A percentile compares a stretch with the other conserved stretches of the same genome.
These are phyloP conservation scores for Euura lappo DNA, from an alignment of 1,140 invertebrate genomes.

Conservation along the genomic window DNA sequence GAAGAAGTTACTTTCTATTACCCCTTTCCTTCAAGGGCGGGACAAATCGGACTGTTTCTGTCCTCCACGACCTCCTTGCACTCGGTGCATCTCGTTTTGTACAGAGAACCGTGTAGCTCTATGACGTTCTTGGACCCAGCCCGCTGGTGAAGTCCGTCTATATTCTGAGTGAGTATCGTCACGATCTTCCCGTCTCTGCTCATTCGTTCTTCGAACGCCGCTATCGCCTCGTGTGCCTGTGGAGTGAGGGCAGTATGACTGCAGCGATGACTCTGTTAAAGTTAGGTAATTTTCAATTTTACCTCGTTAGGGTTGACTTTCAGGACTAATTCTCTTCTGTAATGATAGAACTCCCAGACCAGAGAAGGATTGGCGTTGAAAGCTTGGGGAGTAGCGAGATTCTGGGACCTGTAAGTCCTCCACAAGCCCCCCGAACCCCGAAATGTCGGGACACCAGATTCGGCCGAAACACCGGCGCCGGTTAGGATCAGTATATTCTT, in stretches of 20 bases:
- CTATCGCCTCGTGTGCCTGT: slow-evolving; percentile 83
- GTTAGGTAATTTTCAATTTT: slow-evolving; percentile 25
- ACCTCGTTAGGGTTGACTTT: slow-evolving; percentile 73
- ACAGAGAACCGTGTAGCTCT: slow-evolving; percentile 90
- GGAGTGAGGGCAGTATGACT: slow-evolving; percentile 11
- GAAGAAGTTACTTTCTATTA: slow-evolving; percentile 27
- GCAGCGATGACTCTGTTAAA: slow-evolving; percentile 8
- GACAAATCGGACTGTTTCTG: slow-evolving; percentile 83
- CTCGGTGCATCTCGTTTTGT: slow-evolving; percentile 81
- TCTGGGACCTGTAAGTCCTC: slow-evolving; percentile 72
- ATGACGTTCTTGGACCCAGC: slow-evolving; percentile 83
- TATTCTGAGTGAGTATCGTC: slow-evolving; percentile 90
- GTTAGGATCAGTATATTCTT: slow-evolving; percentile 74
- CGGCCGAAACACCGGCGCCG: slow-evolving; percentile 80
- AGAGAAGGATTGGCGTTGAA: slow-evolving; percentile 72
- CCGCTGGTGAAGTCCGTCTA: slow-evolving; percentile 85
- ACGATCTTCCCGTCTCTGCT: slow-evolving; percentile 66
- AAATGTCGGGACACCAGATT: slow-evolving; percentile 85
- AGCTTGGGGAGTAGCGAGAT: slow-evolving; percentile 71
- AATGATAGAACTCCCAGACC: slow-evolving; percentile 84
- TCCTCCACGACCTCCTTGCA: slow-evolving; percentile 77
- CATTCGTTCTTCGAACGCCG: slow-evolving; percentile 74
- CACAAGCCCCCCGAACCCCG: slow-evolving; percentile 79
- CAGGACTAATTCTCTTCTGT: slow-evolving; percentile 70
- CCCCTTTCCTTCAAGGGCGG: slow-evolving; percentile 61